Base-by-base conservation (phyloP, 53 echinoderm and acorn worm genomes). In the Actinopyga echinites region DNA sequence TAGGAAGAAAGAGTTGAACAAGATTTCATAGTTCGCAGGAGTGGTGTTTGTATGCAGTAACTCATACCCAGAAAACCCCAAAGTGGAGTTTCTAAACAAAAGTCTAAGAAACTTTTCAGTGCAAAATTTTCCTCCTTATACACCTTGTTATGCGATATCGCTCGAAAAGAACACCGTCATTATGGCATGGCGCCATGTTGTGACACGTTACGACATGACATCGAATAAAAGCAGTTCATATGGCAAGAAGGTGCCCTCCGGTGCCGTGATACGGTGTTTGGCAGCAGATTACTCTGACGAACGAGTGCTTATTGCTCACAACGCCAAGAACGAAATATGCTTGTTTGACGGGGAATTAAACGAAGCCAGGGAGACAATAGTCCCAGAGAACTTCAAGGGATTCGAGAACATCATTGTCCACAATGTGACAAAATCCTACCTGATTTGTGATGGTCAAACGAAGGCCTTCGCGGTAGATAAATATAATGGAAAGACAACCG, bases 21-120 rank as follows among this genome's bases (percentile, higher is more conserved):
- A n/a, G n/a, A n/a, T n/a, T n/a, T n/a, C n/a, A n/a, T n/a, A n/a
- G n/a, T n/a, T n/a, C n/a, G n/a, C n/a, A n/a, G n/a, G n/a, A n/a
- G n/a, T n/a, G n/a, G n/a, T n/a, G n/a, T n/a, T n/a, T n/a, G n/a
- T n/a, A n/a, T n/a, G n/a, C n/a, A n/a, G n/a, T n/a, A n/a, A n/a
- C n/a, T n/a, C n/a, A n/a, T n/a, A n/a, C n/a, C n/a, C n/a, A n/a
- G n/a, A n/a, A n/a, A n/a, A n/a, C n/a, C n/a, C n/a, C n/a, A n/a
- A n/a, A n/a, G n/a, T n/a, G n/a, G n/a, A n/a, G n/a, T n/a, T n/a
- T n/a, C n/a, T n/a, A n/a, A n/a, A n/a, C n/a, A n/a, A n/a, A n/a
- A n/a, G n/a, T n/a, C n/a, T n/a, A n/a, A 80, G 60, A 44, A 80
- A 59, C 60, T 80, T 80, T 80, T 80, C 81, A 6, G 60, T 80